A percentile compares a stretch with the other conserved stretches of the same genome.
These are phyloP conservation scores for Lutjanus erythropterus DNA, from an alignment of 2,113 vertebrate species.

Conservation along the genomic window DNA sequence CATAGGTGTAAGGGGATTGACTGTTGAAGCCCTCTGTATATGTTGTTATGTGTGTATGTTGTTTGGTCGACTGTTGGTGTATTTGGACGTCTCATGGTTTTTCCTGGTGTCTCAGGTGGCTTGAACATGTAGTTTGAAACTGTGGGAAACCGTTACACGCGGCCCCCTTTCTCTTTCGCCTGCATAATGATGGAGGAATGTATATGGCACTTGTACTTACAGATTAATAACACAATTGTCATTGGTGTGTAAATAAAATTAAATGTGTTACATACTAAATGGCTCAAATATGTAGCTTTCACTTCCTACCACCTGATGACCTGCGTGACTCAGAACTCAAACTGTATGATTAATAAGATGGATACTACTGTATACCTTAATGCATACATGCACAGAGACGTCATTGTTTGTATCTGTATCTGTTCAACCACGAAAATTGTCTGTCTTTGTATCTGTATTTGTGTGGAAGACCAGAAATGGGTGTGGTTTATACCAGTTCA, in stretches of 20 bases:
- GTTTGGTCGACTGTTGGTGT: background rate
- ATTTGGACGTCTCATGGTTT: slow-evolving; percentile 25
- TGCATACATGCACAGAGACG: too few species aligned
- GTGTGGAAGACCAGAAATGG: too few species aligned
- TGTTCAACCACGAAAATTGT: too few species aligned
- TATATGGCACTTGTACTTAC: background rate
- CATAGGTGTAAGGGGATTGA: slow-evolving; percentile 45
- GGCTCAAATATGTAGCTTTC: background rate
- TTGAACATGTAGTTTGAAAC: background rate
- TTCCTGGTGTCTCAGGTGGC: too few species aligned
- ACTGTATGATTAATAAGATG: background rate
- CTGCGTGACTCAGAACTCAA: background rate
- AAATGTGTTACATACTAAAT: background rate
- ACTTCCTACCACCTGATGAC: background rate
- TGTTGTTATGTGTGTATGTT: background rate
- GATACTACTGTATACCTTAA: background rate
- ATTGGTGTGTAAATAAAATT: background rate
- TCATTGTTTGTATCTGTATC: too few species aligned
- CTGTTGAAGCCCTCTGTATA: slow-evolving; percentile 16
- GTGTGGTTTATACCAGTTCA: too few species aligned
- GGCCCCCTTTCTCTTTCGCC: background rate
- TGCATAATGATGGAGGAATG: background rate
- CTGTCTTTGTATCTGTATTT: too few species aligned
- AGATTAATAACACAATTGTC: too few species aligned
- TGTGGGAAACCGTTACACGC: background rate